Conservation (phyloP, 1,140 invertebrate species). For the Formica exsecta region DNA sequence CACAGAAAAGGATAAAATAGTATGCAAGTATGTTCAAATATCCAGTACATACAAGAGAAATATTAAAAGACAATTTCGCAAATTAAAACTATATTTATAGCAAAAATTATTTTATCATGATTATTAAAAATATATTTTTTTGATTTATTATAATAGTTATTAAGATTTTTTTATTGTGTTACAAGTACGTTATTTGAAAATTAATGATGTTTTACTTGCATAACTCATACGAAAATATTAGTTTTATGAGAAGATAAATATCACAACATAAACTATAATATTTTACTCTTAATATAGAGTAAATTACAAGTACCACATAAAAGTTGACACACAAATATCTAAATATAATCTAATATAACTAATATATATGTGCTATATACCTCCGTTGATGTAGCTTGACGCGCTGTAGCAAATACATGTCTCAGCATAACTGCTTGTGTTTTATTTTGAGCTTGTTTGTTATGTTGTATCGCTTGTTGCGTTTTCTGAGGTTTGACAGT, state of each 20-base stretch:
- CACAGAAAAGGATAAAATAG: conserved; percentile 75
- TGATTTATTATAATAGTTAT: background rate
- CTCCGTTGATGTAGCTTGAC: conserved; percentile 82
- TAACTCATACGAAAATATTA: background rate
- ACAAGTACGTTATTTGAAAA: background rate
- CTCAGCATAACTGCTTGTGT: conserved; percentile 84
- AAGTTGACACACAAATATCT: background rate
- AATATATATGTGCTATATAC: conserved; percentile 66
- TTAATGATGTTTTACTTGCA: background rate
- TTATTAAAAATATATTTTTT: too few relatives aligned
- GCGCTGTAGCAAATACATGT: conserved; percentile 82
- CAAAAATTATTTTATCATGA: background rate
- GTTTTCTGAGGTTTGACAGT: conserved; percentile 85
- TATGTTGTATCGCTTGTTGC: conserved; percentile 79
- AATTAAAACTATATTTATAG: conserved; percentile 20
- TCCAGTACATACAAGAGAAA: conserved; percentile 53
- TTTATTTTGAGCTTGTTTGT: conserved; percentile 83
- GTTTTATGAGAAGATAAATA: background rate
- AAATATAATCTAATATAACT: background rate
- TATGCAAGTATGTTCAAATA: conserved; percentile 62
- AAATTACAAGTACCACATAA: background rate
- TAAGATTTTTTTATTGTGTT: background rate
- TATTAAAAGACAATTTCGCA: conserved; percentile 5
- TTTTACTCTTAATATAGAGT: conserved; percentile 14
- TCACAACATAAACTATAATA: background rate